Evolutionary conservation across 2,113 vertebrate species (phyloP).

Genomic region (Lagenorhynchus albirostris): DNA sequence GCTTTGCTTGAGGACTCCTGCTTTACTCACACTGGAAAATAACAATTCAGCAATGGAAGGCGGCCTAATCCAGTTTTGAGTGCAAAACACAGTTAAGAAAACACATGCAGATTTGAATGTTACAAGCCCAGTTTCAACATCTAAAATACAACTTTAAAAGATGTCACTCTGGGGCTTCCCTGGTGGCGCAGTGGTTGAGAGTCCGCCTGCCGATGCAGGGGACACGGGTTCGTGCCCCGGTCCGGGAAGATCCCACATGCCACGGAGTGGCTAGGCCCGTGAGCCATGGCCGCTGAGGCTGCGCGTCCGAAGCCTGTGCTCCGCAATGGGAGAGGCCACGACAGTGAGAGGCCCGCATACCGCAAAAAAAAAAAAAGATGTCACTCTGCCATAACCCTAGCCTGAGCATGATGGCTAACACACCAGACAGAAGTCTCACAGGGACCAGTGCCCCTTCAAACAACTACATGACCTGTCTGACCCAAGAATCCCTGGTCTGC

Average conservation of each 20-base stretch:
- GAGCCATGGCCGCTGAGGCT: too few relatives aligned
- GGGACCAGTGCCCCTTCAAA: neutral
- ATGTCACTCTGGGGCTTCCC: neutral
- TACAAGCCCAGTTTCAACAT: neutral
- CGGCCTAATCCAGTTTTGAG: neutral
- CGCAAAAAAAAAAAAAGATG: neutral
- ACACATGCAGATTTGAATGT: neutral
- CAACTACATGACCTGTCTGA: neutral
- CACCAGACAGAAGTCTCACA: neutral
- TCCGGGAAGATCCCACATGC: too few relatives aligned
- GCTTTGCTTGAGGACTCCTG: neutral
- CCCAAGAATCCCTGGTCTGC: neutral
- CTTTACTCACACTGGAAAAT: neutral
- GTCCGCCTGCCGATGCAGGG: too few relatives aligned
- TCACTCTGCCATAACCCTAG: neutral
- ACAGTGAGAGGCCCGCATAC: too few relatives aligned
- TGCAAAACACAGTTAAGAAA: neutral
- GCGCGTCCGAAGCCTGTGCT: too few relatives aligned
- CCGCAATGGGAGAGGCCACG: too few relatives aligned
- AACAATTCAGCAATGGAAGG: neutral
- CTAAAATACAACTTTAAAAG: neutral
- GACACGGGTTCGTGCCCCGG: too few relatives aligned
- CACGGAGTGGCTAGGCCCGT: too few relatives aligned
- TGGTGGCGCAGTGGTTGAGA: too few relatives aligned
- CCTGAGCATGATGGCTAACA: neutral